phyloP scores from a whole-genome alignment of 2,113 vertebrate species.

The Bufo bufo region DNA sequence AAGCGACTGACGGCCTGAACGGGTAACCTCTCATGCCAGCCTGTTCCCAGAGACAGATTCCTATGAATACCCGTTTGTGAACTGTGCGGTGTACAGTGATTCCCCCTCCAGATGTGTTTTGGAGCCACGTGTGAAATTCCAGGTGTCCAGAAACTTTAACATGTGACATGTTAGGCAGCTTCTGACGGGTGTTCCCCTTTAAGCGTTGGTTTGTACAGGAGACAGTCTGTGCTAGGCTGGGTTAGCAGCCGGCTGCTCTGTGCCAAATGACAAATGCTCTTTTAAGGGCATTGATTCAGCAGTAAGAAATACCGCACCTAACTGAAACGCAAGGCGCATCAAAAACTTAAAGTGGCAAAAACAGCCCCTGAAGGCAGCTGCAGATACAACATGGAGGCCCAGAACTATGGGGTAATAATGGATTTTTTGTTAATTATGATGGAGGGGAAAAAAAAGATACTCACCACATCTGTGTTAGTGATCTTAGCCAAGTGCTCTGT shows the following conservation, averaged over 20 bases:
- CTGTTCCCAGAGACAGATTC: neutral
- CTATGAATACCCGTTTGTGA: neutral
- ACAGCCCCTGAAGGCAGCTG: neutral
- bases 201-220: neutral
- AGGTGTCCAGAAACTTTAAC: neutral
- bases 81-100: neutral
- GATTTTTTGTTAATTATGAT: constrained; percentile 41
- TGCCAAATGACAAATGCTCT: constrained; percentile 33
- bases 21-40: neutral
- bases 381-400: constrained; percentile 26
- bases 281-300: constrained; percentile 28
- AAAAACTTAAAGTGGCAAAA: constrained; percentile 17
- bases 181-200: constrained; percentile 2
- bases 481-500: constrained; percentile 92
- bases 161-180: neutral
- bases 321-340: neutral
- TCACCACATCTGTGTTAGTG: constrained; percentile 95
- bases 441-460: constrained; percentile 63
- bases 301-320: constrained; percentile 15
- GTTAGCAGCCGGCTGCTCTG: neutral
- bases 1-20: neutral
- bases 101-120: neutral
- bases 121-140: neutral
- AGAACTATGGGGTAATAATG: neutral
- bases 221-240: constrained; percentile 5